Base-by-base conservation (phyloP, 2,797 vertebrate genomes). In the Channallabes apus region DNA sequence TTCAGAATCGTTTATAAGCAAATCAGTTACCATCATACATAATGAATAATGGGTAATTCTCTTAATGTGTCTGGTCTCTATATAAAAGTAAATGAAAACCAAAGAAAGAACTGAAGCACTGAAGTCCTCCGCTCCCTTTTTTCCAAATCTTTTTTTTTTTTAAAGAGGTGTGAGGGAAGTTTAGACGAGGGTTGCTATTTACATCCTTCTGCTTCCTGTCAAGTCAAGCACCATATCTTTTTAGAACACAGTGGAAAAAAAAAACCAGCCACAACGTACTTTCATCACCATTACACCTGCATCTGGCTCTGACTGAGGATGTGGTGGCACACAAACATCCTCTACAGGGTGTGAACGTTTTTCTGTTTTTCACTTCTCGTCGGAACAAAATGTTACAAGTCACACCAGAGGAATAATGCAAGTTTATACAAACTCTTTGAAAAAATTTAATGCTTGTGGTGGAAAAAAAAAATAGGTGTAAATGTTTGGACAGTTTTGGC, bases 271-370 rank as follows among this genome's bases (percentile, higher is more conserved):
- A 32, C 64, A 77, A 24, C 5, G 20, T 67, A 14, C 82, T 62
- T 24, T 80, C 2, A 68, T 11, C 24, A 58, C 20, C 35, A 27
- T 22, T 46, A 29, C 54, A 82, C 81, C 81, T 82, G 81, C 22
- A 2, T 82, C 38, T 51, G 8, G 77, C 15, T 80, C 17, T 73
- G 61, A 41, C 76, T 67, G 59, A 79, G 77, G 67, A 82, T 84
- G 88, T 83, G 86, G 86, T 84, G 56, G 86, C 41, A 82, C 54
- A 24, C 73, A 65, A 35, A 51, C 82, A 51, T 69, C 68, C 64
- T 82, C 78, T 77, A 29, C 18, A 58, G 81, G 69, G 80, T 72
- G 78, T 86, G 86, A 84, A 41, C 29, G 7, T 27, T 32, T 32
- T 29, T 64, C 22, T 61, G 35, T 85, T 80, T 78, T 75, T n/a